These are phyloP conservation scores for Lochmaea capreae DNA, from an alignment of 2,888 invertebrate genomes.

Conservation along the genomic window DNA sequence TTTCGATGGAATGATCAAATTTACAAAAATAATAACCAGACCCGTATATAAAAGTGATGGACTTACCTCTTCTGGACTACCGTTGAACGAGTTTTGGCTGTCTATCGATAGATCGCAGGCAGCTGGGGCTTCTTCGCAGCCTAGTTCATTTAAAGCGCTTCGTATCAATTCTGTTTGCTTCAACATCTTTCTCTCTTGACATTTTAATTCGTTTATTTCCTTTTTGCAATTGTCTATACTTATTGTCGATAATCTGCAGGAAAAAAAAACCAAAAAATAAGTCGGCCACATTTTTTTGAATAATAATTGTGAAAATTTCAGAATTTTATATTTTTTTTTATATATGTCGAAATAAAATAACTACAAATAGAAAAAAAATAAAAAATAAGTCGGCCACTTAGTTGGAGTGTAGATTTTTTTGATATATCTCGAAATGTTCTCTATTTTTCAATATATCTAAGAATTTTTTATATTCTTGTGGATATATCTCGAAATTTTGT, in stretches of 20 bases:
- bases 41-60: background rate
- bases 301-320: no score
- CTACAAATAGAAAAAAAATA: no score
- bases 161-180: conserved; percentile 87
- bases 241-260: conserved; percentile 49
- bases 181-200: conserved; percentile 85
- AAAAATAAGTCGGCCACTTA: background rate
- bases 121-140: conserved; percentile 88
- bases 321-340: no score
- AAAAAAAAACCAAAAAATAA: no score
- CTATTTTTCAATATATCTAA: no score
- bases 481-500: no score
- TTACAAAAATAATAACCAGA: background rate
- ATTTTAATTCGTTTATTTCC: conserved; percentile 83
- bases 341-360: no score
- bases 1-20: no score
- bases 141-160: conserved; percentile 85
- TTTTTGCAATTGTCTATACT: conserved; percentile 65
- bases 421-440: no score
- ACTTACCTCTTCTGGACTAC: conserved; percentile 74
- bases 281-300: no score
- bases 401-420: no score
- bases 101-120: conserved; percentile 79
- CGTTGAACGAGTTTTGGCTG: conserved; percentile 74
- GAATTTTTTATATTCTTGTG: no score